Conservation (phyloP, 2,113 vertebrate species). For the Caracal caracal region DNA sequence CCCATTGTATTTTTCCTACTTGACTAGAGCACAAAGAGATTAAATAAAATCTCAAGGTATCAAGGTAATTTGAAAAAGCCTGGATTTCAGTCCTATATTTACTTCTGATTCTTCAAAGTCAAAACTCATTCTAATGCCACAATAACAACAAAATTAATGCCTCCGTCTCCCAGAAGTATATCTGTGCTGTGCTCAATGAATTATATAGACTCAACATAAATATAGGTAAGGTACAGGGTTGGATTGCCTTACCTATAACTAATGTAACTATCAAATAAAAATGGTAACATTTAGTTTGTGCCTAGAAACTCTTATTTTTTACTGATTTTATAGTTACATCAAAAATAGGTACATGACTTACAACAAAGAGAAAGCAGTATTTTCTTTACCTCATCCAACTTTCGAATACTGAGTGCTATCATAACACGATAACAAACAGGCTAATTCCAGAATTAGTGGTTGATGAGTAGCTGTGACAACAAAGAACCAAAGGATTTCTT, state of each 20-base stretch:
- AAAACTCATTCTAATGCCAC: not conserved
- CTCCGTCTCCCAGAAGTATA: not conserved
- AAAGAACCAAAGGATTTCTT: not conserved
- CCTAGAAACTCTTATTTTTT: conserved; percentile 23
- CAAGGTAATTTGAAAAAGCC: not conserved
- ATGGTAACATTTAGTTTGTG: not conserved
- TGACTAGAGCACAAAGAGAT: not conserved
- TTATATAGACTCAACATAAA: not conserved
- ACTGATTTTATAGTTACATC: not conserved
- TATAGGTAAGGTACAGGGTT: not conserved
- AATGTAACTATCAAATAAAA: not conserved
- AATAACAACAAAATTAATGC: not conserved
- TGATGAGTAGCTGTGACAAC: not conserved
- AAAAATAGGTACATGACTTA: not conserved
- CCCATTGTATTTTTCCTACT: not conserved
- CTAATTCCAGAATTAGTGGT: not conserved
- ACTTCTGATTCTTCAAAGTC: not conserved
- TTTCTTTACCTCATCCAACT: not conserved
- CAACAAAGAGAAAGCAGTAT: not conserved
- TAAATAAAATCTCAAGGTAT: conserved; percentile 22
- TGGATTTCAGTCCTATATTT: not conserved
- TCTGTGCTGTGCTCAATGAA: not conserved
- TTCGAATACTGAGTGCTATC: not conserved
- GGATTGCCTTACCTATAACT: not conserved
- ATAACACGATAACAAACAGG: not conserved